These are phyloP conservation scores for Scomber japonicus DNA, from an alignment of 2,113 vertebrate species.

Conservation along the genomic window DNA sequence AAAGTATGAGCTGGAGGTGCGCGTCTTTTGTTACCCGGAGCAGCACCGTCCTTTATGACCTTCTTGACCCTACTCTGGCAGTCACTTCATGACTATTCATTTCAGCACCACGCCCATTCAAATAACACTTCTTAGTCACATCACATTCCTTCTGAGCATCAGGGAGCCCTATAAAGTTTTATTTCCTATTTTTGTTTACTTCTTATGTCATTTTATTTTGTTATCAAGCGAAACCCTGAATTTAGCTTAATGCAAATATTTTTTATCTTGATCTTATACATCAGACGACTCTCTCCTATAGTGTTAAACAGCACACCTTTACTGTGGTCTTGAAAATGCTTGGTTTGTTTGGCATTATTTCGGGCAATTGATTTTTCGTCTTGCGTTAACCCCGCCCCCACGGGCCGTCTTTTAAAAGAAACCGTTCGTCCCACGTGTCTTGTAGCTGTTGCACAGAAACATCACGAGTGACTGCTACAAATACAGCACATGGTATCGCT, in stretches of 20 bases:
- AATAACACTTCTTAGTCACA: neutral
- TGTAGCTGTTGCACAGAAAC: constrained; percentile 68
- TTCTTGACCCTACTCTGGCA: neutral
- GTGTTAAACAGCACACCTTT: neutral
- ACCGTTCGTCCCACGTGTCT: constrained; percentile 73
- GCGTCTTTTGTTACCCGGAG: constrained; percentile 30
- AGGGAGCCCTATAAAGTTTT: too few relatives aligned
- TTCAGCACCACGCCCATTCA: neutral
- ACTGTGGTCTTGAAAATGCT: neutral
- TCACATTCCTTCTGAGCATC: too few relatives aligned
- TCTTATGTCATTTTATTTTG: too few relatives aligned
- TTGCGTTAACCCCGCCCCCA: constrained; percentile 37
- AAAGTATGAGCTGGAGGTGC: neutral
- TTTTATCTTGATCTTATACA: neutral
- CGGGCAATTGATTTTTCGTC: neutral
- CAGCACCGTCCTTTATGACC: neutral
- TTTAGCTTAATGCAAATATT: too few relatives aligned
- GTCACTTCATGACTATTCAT: neutral
- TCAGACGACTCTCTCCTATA: neutral
- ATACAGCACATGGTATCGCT: constrained; percentile 62
- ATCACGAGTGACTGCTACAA: constrained; percentile 65
- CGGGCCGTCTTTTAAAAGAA: accelerated
- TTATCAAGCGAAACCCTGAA: too few relatives aligned
- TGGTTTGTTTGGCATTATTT: neutral
- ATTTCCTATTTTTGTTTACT: too few relatives aligned